Evolutionary conservation across 2,113 vertebrate species (phyloP).

Genomic region (Butastur rufipennis): DNA sequence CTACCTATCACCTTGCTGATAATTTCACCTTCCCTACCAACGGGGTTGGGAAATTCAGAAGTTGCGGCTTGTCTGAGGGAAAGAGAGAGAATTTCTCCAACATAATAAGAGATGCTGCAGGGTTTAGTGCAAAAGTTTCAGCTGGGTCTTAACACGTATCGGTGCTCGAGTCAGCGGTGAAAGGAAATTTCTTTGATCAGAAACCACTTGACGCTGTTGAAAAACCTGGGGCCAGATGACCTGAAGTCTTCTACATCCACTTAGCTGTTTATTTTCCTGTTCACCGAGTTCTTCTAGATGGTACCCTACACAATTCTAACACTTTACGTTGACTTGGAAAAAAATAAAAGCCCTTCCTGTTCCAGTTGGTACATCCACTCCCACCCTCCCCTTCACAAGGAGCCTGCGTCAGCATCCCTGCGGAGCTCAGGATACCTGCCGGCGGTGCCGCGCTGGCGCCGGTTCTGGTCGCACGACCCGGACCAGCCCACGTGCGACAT

Average conservation of each 20-base stretch:
- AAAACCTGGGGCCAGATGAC: background rate
- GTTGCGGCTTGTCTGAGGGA: background rate
- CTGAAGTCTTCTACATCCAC: background rate
- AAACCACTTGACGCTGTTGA: background rate
- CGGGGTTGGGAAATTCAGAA: background rate
- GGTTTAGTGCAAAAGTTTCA: background rate
- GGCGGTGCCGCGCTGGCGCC: fast-evolving
- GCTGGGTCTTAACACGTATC: constrained; percentile 6
- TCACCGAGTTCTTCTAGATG: background rate
- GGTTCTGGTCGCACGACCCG: fast-evolving
- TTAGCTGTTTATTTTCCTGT: background rate
- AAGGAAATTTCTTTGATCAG: background rate
- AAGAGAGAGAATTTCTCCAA: background rate
- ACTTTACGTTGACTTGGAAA: fast-evolving
- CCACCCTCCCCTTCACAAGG: background rate
- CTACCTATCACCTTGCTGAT: background rate
- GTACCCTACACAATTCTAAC: no score
- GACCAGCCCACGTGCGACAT: fast-evolving
- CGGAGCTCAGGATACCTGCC: background rate
- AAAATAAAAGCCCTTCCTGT: background rate
- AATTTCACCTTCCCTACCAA: background rate
- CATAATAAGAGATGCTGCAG: background rate
- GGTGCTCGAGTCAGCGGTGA: background rate
- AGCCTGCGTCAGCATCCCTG: background rate
- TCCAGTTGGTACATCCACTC: background rate